Conservation (phyloP, 2,888 invertebrate species). For the Apotomis capreana region DNA sequence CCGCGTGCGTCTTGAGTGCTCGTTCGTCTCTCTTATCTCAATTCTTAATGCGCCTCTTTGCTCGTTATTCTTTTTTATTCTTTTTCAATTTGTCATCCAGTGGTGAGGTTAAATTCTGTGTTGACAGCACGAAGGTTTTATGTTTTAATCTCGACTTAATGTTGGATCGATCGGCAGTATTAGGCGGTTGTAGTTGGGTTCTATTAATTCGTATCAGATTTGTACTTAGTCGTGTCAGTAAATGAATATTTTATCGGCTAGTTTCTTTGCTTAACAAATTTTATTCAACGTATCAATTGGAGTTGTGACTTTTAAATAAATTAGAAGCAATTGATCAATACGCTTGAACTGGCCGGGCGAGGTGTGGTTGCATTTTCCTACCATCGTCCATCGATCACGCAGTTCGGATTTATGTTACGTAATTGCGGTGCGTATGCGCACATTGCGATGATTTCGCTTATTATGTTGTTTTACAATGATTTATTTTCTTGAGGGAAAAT, state of each 20-base stretch:
- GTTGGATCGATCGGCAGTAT: constrained; percentile 70
- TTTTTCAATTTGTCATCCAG: constrained; percentile 74
- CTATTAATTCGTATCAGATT: constrained; percentile 65
- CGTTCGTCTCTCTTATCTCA: constrained; percentile 83
- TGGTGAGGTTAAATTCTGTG: constrained; percentile 77
- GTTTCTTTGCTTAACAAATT: constrained; percentile 35
- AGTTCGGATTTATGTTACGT: constrained; percentile 77
- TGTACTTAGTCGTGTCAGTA: constrained; percentile 53
- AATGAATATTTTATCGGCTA: constrained; percentile 27
- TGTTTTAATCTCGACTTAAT: constrained; percentile 80
- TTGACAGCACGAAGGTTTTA: constrained; percentile 80
- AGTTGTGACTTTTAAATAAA: constrained; percentile 43
- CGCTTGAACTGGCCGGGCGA: constrained; percentile 67
- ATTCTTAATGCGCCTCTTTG: constrained; percentile 83
- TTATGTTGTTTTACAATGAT: constrained; percentile 66
- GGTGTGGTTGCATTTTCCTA: constrained; percentile 65
- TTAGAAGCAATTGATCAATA: constrained; percentile 65
- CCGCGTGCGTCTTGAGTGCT: constrained; percentile 77
- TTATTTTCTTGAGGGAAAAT: constrained; percentile 53
- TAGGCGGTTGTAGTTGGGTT: constrained; percentile 57
- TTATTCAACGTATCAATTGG: constrained; percentile 24
- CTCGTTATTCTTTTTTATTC: constrained; percentile 73
- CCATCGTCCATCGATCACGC: constrained; percentile 73
- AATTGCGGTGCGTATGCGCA: constrained; percentile 71
- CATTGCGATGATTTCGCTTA: constrained; percentile 52